phyloP scores from a whole-genome alignment of 2,113 vertebrate genomes.

The Microcebus tavaratra region DNA sequence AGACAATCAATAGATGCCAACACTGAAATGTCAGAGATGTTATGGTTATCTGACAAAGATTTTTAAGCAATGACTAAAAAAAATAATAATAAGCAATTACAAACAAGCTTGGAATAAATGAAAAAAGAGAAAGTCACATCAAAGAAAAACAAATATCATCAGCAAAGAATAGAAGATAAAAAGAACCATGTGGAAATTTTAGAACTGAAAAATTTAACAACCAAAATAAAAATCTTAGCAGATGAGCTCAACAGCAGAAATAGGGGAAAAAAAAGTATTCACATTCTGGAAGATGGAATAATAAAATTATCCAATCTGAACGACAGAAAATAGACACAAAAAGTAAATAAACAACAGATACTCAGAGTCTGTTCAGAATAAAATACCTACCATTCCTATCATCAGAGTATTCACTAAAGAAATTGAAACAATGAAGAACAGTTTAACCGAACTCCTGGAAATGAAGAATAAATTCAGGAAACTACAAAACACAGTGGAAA shows the following conservation, averaged over 20 bases:
- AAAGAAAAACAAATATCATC: neutral
- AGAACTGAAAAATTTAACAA: neutral
- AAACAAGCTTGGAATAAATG: neutral
- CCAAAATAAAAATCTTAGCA: constrained; percentile 14
- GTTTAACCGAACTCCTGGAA: no score
- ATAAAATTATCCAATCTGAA: neutral
- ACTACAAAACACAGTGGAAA: no score
- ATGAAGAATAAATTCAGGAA: no score
- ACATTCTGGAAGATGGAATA: neutral
- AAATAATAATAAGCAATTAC: neutral
- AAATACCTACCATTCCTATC: neutral
- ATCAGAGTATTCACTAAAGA: neutral
- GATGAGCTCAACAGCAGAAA: neutral
- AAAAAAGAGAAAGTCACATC: neutral
- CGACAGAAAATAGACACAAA: neutral
- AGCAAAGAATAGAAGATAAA: neutral
- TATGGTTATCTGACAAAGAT: neutral
- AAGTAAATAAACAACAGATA: neutral
- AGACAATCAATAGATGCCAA: neutral
- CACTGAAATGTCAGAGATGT: neutral
- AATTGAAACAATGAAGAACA: no score
- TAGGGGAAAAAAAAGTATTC: neutral
- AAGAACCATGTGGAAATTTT: neutral
- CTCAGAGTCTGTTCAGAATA: neutral
- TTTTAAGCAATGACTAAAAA: neutral